phyloP scores from a whole-genome alignment of 2,797 vertebrate genomes.

The Pangasius larnaudii region DNA sequence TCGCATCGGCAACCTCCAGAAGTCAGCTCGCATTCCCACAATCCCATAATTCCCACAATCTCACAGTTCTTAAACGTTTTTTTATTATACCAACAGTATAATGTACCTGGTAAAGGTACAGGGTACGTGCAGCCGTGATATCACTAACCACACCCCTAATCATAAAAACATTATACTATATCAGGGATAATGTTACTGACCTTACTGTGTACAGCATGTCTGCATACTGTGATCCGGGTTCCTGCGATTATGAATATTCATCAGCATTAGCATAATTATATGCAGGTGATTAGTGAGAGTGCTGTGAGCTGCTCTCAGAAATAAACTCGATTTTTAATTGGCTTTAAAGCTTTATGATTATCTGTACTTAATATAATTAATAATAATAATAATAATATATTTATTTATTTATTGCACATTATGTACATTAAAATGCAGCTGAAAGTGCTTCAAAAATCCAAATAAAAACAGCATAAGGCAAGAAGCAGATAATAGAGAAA shows the following conservation, averaged over 20 bases:
- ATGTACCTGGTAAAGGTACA: slow-evolving; percentile 12
- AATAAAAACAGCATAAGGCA: background rate
- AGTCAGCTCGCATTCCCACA: slow-evolving; percentile 70
- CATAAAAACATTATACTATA: slow-evolving; percentile 21
- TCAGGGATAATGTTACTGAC: background rate
- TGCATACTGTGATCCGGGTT: slow-evolving; percentile 17
- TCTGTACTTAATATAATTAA: slow-evolving; percentile 19
- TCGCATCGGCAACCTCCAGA: slow-evolving; percentile 85
- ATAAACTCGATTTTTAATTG: background rate
- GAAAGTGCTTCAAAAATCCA: background rate
- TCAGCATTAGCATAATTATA: slow-evolving; percentile 36
- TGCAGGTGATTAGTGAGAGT: slow-evolving; percentile 25
- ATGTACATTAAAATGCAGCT: background rate
- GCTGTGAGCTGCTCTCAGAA: background rate
- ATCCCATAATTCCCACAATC: too few species aligned
- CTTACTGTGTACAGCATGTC: slow-evolving; percentile 13
- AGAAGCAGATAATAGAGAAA: background rate
- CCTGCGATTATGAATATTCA: slow-evolving; percentile 38
- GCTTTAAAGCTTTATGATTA: slow-evolving; percentile 50
- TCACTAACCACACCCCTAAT: background rate
- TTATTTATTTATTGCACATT: background rate
- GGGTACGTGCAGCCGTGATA: slow-evolving; percentile 15
- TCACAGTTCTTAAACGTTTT: background rate
- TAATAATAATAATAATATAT: background rate
- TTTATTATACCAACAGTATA: slow-evolving; percentile 11